Conservation (phyloP, 2,113 vertebrate genomes). For the Catharus bicknelli region DNA sequence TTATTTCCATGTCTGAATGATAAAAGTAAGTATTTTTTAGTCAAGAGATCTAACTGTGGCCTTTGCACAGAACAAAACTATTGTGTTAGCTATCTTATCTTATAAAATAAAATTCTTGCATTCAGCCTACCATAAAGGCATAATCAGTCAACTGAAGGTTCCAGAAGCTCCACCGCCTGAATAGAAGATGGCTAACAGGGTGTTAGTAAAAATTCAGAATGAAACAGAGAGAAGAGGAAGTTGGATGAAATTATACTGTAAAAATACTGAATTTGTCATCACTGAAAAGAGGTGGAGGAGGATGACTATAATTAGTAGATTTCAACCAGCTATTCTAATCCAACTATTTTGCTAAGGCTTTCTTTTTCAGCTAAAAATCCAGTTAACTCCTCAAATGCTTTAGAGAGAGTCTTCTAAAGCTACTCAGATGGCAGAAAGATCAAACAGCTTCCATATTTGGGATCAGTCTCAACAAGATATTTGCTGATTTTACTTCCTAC, state of each 20-base stretch:
- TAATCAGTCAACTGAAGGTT: neutral
- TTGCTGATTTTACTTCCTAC: neutral
- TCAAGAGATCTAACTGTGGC: neutral
- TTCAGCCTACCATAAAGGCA: neutral
- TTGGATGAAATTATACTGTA: conserved; percentile 14
- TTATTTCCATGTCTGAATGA: neutral
- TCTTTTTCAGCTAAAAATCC: neutral
- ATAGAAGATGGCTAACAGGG: neutral
- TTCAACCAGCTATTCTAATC: conserved; percentile 10
- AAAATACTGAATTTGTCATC: conserved; percentile 29
- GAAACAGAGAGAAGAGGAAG: neutral
- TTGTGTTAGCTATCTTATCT: neutral
- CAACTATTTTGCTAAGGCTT: neutral
- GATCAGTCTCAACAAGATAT: neutral
- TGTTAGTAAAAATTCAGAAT: conserved; percentile 1
- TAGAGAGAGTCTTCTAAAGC: neutral
- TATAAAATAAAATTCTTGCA: neutral
- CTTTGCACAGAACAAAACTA: neutral
- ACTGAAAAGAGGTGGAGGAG: conserved; percentile 4
- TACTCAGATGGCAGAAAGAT: neutral
- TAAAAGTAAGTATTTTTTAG: neutral
- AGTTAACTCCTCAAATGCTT: neutral
- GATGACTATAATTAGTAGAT: conserved; percentile 45
- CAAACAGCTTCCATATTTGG: fast-evolving
- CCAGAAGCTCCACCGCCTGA: neutral